phyloP scores from a whole-genome alignment of 2,888 invertebrate genomes.

The Andrena bicolor region DNA sequence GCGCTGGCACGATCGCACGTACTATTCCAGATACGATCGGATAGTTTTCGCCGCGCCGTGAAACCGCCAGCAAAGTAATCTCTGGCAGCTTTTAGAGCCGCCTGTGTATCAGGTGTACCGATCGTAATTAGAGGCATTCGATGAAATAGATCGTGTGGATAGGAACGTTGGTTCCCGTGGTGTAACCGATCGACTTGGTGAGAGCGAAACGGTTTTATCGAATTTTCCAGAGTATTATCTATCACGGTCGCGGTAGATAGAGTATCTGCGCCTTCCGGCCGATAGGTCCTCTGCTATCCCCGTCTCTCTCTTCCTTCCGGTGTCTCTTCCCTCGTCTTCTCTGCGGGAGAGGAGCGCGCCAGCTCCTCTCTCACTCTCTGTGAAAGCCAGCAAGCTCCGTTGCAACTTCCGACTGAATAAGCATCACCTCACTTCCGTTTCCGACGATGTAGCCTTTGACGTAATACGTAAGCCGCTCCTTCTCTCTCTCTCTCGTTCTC shows the following conservation, averaged over 20 bases:
- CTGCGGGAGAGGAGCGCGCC: neutral
- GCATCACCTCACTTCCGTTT: constrained; percentile 82
- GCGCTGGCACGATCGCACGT: constrained; percentile 6
- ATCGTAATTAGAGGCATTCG: constrained; percentile 54
- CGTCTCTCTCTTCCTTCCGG: constrained; percentile 43
- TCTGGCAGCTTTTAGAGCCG: constrained; percentile 13
- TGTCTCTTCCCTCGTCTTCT: constrained; percentile 56
- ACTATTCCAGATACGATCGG: constrained; percentile 2
- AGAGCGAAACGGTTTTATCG: constrained; percentile 62
- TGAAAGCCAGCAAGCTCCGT: constrained; percentile 76
- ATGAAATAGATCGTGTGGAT: constrained; percentile 32
- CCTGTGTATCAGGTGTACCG: constrained; percentile 19
- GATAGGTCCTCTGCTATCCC: constrained; percentile 73
- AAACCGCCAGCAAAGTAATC: constrained; percentile 29
- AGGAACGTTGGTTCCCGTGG: constrained; percentile 15
- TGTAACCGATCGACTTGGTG: constrained; percentile 43
- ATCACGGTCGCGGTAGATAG: constrained; percentile 75
- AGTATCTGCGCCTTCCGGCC: constrained; percentile 82
- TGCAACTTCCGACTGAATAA: constrained; percentile 81
- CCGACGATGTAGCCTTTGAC: constrained; percentile 80
- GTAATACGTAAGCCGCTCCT: constrained; percentile 72
- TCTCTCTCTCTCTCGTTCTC: constrained; percentile 23
- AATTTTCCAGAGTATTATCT: constrained; percentile 73
- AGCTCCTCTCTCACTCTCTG: constrained; percentile 50
- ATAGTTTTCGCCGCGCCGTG: neutral